These are phyloP conservation scores for Artemia sp. DNA, from an alignment of 2,888 invertebrate species.

Conservation along the genomic window DNA sequence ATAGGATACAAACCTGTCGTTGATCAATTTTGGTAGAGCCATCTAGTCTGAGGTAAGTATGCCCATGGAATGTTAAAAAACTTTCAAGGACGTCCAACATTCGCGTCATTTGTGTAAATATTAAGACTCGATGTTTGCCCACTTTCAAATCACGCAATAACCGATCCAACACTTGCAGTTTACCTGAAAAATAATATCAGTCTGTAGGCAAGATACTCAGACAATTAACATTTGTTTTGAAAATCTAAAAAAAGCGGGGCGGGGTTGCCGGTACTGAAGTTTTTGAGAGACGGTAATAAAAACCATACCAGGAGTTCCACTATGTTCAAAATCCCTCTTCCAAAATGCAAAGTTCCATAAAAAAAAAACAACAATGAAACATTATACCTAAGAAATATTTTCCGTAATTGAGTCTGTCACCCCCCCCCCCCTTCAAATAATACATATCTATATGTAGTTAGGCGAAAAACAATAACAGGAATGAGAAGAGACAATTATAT, in stretches of 20 bases:
- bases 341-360: too few relatives aligned
- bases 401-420: too few relatives aligned
- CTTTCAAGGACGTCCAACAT: constrained; percentile 96
- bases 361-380: too few relatives aligned
- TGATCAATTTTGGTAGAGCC: constrained; percentile 90
- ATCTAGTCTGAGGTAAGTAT: constrained; percentile 86
- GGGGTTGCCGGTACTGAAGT: too few relatives aligned
- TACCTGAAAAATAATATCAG: constrained; percentile 38
- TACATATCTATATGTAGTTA: too few relatives aligned
- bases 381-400: too few relatives aligned
- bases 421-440: too few relatives aligned
- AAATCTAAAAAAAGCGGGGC: constrained; percentile 12
- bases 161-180: constrained; percentile 69
- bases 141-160: constrained; percentile 64
- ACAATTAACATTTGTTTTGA: constrained; percentile 20
- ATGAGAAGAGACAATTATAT: too few relatives aligned
- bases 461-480: too few relatives aligned
- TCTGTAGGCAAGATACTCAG: background rate
- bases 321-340: too few relatives aligned
- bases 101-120: constrained; percentile 99
- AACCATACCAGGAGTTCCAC: too few relatives aligned
- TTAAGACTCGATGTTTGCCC: constrained; percentile 72
- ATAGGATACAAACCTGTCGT: constrained; percentile 46
- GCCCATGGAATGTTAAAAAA: constrained; percentile 90
- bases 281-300: too few relatives aligned